Conservation (phyloP, 2,888 invertebrate genomes). For the Dicyrtoma fusca region DNA sequence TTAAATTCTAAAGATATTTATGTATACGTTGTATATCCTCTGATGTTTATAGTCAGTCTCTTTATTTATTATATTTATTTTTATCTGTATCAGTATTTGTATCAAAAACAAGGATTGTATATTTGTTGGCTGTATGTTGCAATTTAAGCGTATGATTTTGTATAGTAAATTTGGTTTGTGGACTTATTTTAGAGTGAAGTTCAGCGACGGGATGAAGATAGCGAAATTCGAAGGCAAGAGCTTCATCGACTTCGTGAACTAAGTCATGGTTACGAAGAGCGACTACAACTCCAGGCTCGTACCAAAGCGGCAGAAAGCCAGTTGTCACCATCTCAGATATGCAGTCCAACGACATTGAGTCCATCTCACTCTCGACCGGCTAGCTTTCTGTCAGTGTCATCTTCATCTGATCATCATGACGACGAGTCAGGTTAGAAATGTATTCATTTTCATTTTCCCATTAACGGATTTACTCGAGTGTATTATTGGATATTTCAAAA, state of each 20-base stretch:
- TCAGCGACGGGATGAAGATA: constrained; percentile 75
- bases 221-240: constrained; percentile 73
- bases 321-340: constrained; percentile 31
- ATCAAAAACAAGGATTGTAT: too few species aligned
- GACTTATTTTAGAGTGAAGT: constrained; percentile 68
- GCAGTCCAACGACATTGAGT: constrained; percentile 49
- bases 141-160: too few species aligned
- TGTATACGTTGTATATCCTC: too few species aligned
- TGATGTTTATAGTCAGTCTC: too few species aligned
- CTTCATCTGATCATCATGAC: constrained; percentile 55
- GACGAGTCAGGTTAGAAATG: constrained; percentile 56
- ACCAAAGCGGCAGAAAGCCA: constrained; percentile 34
- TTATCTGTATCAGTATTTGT: too few species aligned
- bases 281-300: constrained; percentile 51
- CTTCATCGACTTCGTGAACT: constrained; percentile 73
- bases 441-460: too few species aligned
- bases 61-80: too few species aligned
- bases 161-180: constrained; percentile 13
- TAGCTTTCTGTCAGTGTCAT: constrained; percentile 57
- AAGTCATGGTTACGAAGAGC: constrained; percentile 65
- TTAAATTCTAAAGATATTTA: too few species aligned
- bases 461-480: too few species aligned
- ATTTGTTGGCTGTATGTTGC: too few species aligned
- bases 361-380: constrained; percentile 57
- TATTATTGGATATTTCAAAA: too few species aligned